Base-by-base conservation (phyloP, 2,888 invertebrate species). In the Siphlonurus alternatus region DNA sequence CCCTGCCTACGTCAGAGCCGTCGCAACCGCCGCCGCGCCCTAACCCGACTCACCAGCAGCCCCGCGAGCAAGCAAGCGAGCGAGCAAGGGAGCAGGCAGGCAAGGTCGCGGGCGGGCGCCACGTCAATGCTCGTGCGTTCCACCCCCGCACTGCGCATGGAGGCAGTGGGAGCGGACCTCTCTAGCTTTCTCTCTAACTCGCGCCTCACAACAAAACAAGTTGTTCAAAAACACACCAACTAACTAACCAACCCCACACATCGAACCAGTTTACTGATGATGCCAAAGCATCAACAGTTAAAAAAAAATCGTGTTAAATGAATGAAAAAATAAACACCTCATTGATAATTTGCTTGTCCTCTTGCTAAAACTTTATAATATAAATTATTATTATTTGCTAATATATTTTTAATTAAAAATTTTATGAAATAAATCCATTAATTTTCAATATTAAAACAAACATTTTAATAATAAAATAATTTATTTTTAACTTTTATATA, bases 41-140 rank as follows among this genome's bases (percentile, higher is more conserved):
- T 63, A 60, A 25, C 63, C 59, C 15, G n/a, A 51, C 19, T 19
- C 18, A n/a, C 56, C 64, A 51, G 25, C 59, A 24, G n/a, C 62
- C 25, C 2, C 3, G 51, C 53, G 61, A 18, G 65, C 60, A 61
- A 64, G 63, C 63, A 64, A 60, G 65, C 61, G 66, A 67, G 66
- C 65, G 66, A 66, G 66, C 65, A 67, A 62, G 65, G 66, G 68
- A 68, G 64, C 61, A 64, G 65, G 63, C 61, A 65, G 65, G 70
- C 69, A 68, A 69, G 69, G 68, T 69, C 69, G 64, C 61, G 65
- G 65, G 63, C 61, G 65, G 65, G 70, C 69, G 72, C 69, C 69
- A 70, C 70, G 68, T 65, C 71, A 70, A 67, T 69, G 68, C 71
- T 71, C 69, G 69, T 67, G 66, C 67, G 65, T 63, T 64, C 66